Percentiles rank a stretch among this genome's conserved stretches.
These are phyloP conservation scores for Mongoloraphidia duomilia DNA, from an alignment of 2,888 invertebrate species.

Conservation along the genomic window DNA sequence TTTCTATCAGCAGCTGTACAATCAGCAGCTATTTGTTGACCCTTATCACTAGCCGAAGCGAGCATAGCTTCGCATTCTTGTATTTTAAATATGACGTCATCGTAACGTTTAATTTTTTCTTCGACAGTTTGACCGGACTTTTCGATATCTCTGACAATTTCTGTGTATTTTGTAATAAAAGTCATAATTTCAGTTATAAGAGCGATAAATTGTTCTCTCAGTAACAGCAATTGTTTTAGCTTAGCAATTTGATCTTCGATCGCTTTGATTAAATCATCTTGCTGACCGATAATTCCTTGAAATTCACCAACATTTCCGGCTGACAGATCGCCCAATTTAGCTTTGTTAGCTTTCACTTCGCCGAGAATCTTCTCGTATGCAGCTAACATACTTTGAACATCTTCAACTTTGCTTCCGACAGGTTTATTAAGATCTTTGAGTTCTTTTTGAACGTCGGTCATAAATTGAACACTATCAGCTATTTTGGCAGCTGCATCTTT, in stretches of 20 bases:
- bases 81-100: constrained; percentile 71
- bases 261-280: constrained; percentile 71
- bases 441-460: constrained; percentile 69
- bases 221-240: constrained; percentile 58
- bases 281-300: constrained; percentile 61
- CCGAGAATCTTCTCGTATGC: constrained; percentile 64
- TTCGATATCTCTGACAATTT: constrained; percentile 72
- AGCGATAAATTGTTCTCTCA: constrained; percentile 80
- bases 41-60: constrained; percentile 80
- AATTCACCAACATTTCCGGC: constrained; percentile 64
- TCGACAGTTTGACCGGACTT: constrained; percentile 67
- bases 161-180: constrained; percentile 76
- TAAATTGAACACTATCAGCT: constrained; percentile 64
- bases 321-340: constrained; percentile 62
- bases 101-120: constrained; percentile 77
- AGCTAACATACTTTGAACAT: constrained; percentile 68
- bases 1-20: constrained; percentile 78
- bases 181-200: constrained; percentile 76
- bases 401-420: constrained; percentile 74
- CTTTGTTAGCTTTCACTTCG: constrained; percentile 63
- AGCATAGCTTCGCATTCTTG: constrained; percentile 82
- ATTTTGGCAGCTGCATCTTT: constrained; percentile 68
- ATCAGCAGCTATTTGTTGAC: constrained; percentile 83
- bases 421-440: constrained; percentile 72
- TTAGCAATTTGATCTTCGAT: constrained; percentile 77